phyloP scores from a whole-genome alignment of 2,888 invertebrate species.

The Drosophila eohydei region DNA sequence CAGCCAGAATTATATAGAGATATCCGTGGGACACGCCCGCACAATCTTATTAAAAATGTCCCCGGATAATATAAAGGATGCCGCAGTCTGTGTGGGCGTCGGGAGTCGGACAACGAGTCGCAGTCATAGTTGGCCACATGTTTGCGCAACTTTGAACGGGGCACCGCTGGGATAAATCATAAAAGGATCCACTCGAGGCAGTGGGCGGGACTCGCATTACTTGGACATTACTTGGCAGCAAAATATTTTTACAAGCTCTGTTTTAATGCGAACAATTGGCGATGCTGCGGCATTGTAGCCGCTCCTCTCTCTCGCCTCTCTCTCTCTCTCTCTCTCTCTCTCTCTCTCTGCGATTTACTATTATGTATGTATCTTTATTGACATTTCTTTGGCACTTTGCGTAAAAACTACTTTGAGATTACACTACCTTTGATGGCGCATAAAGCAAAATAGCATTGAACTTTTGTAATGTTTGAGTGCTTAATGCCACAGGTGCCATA shows the following conservation, averaged over 20 bases:
- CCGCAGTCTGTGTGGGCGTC: not conserved
- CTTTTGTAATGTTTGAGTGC: constrained; percentile 9
- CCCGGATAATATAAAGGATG: constrained; percentile 54
- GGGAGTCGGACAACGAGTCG: not conserved
- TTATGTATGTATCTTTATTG: constrained; percentile 43
- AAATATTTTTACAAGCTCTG: constrained; percentile 56
- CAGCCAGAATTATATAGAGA: constrained; percentile 12
- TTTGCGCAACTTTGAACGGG: constrained; percentile 68
- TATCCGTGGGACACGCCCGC: constrained; percentile 59
- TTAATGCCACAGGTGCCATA: constrained; percentile 49
- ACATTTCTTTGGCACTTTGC: constrained; percentile 64
- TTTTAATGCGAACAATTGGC: constrained; percentile 60
- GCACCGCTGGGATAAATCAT: constrained; percentile 77
- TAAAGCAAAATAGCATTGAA: constrained; percentile 46
- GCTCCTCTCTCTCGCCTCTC: not conserved
- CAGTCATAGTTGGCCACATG: constrained; percentile 54
- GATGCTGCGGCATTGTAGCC: not conserved
- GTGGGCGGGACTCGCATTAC: constrained; percentile 1
- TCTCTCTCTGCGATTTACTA: not conserved
- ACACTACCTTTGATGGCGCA: constrained; percentile 51
- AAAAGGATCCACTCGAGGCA: constrained; percentile 55
- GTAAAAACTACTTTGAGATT: constrained; percentile 66
- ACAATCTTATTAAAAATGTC: constrained; percentile 75
- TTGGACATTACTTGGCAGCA: constrained; percentile 47
- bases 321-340: not conserved